Evolutionary conservation across 2,888 invertebrate species (phyloP), one percentile per base, ranked within the genome.

Genomic region (Hymenopus coronatus): DNA sequence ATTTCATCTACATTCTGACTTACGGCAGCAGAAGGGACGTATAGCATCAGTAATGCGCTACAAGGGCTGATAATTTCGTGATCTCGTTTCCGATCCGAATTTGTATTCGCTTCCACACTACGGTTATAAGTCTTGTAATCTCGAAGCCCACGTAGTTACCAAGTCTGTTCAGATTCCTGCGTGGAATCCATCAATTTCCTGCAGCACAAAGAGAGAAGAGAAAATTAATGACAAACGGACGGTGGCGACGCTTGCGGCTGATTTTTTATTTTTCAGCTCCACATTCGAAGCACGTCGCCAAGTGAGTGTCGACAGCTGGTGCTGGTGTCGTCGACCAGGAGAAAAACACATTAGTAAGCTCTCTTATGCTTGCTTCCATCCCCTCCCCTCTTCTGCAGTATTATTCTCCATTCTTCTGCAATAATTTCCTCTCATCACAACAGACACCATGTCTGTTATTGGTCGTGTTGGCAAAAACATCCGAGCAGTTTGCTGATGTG

Each of bases 121-220:
- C 54, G 54, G 54, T 70, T 40, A 70, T 25, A 70, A 6, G 54
- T 70, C 54, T 70, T 70, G 54, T 70, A 70, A 70, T 70, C 54
- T 70, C 54, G 54, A 70, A 70, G 54, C 20, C 25, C 85, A 54
- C 85, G 40, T 85, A 87, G 87, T 87, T 87, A 87, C 15, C 87
- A 87, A 87, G 87, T 87, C 87, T 82, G 54, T 40, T 87, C 87
- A 87, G 87, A 87, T 87, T 87, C 82, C n/a, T 82, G 33, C 82
- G 27, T 40, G 81, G 87, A 87, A 87, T 87, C 87, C 87, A 87
- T 87, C 87, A 87, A 87, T 87, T 87, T 87, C 87, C 87, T 70
- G 54, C 54, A 70, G 25, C 54, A 25, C 54, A 70, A 70, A 70
- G 54, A 15, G 54, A 70, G 54, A 82, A 30, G n/a, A 87, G 82